Percentiles rank a stretch among this genome's conserved stretches.
phyloP scores from a whole-genome alignment of 2,888 invertebrate species.

The Stenodema calcarata region DNA sequence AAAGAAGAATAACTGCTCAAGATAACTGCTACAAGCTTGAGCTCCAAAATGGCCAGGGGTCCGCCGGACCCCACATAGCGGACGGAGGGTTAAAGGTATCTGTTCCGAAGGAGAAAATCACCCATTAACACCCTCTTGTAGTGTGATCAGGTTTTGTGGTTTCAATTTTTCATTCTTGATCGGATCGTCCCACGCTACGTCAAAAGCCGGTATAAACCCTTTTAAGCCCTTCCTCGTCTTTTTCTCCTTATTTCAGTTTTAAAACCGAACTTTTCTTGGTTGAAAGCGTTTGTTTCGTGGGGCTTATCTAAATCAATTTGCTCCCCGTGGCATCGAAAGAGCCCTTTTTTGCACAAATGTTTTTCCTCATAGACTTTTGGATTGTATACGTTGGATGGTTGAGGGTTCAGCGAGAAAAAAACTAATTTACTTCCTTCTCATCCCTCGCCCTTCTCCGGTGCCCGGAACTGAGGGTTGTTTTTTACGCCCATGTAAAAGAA shows the following conservation, averaged over 20 bases:
- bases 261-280: not conserved
- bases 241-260: not conserved
- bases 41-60: too few relatives aligned
- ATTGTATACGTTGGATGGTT: not conserved
- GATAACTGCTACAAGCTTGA: too few relatives aligned
- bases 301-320: not conserved
- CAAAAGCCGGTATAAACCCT: not conserved
- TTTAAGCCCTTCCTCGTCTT: not conserved
- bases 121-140: too few relatives aligned
- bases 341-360: not conserved
- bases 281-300: not conserved
- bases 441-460: not conserved
- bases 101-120: too few relatives aligned
- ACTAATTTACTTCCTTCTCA: not conserved
- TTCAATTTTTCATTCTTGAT: not conserved
- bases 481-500: not conserved
- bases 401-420: not conserved
- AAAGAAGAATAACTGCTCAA: too few relatives aligned
- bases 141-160: too few relatives aligned
- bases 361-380: not conserved
- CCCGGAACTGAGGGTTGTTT: not conserved
- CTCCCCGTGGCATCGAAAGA: not conserved
- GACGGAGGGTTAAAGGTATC: too few relatives aligned
- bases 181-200: not conserved
- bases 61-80: too few relatives aligned